Conservation (phyloP, 2,113 vertebrate genomes). For the Tachycineta bicolor region DNA sequence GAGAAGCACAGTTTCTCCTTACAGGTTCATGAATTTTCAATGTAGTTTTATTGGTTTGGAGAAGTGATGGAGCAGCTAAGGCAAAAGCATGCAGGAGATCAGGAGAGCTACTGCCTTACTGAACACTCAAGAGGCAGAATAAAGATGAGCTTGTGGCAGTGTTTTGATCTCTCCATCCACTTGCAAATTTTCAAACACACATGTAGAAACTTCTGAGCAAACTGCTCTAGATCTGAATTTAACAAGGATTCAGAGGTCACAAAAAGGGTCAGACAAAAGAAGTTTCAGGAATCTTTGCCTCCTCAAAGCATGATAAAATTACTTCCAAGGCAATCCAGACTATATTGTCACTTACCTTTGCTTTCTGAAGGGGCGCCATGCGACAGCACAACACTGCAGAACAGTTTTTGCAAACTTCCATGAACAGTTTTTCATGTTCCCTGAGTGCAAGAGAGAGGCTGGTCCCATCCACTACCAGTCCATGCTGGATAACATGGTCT, state of each 20-base stretch:
- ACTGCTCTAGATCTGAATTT: neutral
- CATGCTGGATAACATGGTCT: constrained; percentile 96
- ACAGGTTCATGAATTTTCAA: neutral
- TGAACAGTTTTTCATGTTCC: constrained; percentile 95
- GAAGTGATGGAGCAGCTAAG: neutral
- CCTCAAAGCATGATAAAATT: neutral
- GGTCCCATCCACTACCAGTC: constrained; percentile 94
- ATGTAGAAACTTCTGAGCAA: neutral
- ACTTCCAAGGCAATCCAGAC: neutral
- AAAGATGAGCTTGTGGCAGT: neutral
- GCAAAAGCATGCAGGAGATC: neutral
- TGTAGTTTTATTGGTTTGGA: neutral
- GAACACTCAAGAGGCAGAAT: neutral
- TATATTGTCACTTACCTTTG: constrained; percentile 80
- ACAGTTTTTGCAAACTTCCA: constrained; percentile 96
- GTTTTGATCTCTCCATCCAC: neutral
- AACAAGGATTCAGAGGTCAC: neutral
- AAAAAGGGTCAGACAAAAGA: neutral
- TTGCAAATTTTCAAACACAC: neutral
- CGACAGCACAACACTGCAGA: constrained; percentile 96
- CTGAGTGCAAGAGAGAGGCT: constrained; percentile 94
- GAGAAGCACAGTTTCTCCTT: neutral
- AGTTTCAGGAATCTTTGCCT: neutral
- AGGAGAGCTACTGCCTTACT: neutral
- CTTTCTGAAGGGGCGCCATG: constrained; percentile 98